A percentile compares a stretch with the other conserved stretches of the same genome.
These are phyloP conservation scores for Penaeus indicus DNA, from an alignment of 1,140 invertebrate genomes.

Conservation along the genomic window DNA sequence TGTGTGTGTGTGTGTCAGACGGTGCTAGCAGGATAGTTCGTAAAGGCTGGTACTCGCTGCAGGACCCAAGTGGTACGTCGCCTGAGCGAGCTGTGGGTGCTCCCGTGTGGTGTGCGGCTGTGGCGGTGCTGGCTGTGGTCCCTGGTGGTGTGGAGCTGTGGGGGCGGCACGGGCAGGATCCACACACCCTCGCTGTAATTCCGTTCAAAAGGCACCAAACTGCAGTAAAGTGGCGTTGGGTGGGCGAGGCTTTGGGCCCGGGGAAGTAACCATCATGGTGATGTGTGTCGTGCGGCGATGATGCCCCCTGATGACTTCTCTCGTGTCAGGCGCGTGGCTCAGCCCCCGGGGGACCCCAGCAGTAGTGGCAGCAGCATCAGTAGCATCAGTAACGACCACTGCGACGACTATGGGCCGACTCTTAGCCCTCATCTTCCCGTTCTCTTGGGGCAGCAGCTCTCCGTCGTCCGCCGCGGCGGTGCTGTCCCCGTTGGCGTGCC, in stretches of 20 bases:
- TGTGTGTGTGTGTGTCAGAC: slow-evolving; percentile 47
- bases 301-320: slow-evolving; percentile 40
- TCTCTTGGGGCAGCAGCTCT: background rate
- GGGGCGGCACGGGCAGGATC: slow-evolving; percentile 11
- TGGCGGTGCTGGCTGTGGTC: slow-evolving; percentile 30
- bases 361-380: slow-evolving; percentile 26
- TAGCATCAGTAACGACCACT: slow-evolving; percentile 3
- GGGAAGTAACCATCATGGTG: slow-evolving; percentile 42
- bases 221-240: slow-evolving; percentile 23
- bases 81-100: slow-evolving; percentile 33
- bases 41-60: slow-evolving; percentile 37
- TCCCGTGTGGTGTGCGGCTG: slow-evolving; percentile 32
- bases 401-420: slow-evolving; percentile 27
- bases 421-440: background rate
- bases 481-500: slow-evolving; percentile 39
- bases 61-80: background rate
- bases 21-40: slow-evolving; percentile 52
- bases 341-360: slow-evolving; percentile 34
- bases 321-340: slow-evolving; percentile 34
- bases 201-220: background rate
- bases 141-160: background rate
- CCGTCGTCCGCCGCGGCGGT: background rate
- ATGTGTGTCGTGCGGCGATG: slow-evolving; percentile 37
- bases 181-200: background rate
- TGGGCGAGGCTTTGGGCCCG: slow-evolving; percentile 3